A percentile compares a stretch with the other conserved stretches of the same genome.
phyloP scores from a whole-genome alignment of 2,888 invertebrate genomes.

The Nemapogon koenigi region DNA sequence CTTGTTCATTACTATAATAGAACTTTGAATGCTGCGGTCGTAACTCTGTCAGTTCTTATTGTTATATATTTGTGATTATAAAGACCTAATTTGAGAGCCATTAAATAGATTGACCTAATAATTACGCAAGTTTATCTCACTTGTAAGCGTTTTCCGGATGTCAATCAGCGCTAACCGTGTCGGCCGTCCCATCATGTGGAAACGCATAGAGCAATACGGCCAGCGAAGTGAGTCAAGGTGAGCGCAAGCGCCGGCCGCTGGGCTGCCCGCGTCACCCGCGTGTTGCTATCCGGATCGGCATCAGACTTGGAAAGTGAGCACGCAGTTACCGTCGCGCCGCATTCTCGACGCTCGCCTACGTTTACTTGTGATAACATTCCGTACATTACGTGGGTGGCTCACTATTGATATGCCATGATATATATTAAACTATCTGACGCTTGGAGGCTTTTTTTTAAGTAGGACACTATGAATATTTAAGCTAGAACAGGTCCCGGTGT shows the following conservation, averaged over 20 bases:
- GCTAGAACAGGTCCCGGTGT: constrained; percentile 21
- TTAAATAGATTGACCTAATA: too few species aligned
- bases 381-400: background rate
- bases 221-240: constrained; percentile 59
- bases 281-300: constrained; percentile 54
- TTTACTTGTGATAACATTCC: background rate
- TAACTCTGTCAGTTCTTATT: too few species aligned
- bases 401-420: too few species aligned
- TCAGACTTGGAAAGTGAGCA: background rate
- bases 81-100: too few species aligned
- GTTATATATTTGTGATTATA: too few species aligned
- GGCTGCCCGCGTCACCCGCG: constrained; percentile 13
- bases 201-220: constrained; percentile 5
- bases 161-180: background rate
- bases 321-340: constrained; percentile 16
- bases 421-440: too few species aligned
- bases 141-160: constrained; percentile 7
- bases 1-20: too few species aligned
- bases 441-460: too few species aligned
- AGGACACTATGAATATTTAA: too few species aligned
- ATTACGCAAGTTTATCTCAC: too few species aligned
- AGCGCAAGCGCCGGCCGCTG: constrained; percentile 20
- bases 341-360: constrained; percentile 1
- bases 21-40: too few species aligned
- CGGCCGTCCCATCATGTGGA: background rate